Conservation (phyloP, 2,113 vertebrate genomes). For the Periophthalmodon schlosseri region DNA sequence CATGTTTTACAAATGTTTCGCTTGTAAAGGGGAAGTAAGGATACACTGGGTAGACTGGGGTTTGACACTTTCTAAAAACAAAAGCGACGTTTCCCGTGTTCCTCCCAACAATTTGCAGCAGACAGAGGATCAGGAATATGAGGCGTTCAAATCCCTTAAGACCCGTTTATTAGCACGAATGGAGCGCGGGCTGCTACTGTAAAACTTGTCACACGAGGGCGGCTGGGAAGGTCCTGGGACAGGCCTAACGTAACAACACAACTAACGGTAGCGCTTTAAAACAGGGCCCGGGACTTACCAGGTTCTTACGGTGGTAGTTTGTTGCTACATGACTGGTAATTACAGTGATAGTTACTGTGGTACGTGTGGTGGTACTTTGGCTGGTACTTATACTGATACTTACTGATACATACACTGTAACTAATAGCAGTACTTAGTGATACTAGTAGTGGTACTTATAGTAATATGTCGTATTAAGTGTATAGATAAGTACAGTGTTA, state of each 20-base stretch:
- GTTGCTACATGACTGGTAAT: too few relatives aligned
- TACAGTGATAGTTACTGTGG: too few relatives aligned
- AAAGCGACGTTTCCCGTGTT: constrained; percentile 43
- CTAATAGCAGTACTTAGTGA: too few relatives aligned
- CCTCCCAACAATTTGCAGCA: constrained; percentile 29
- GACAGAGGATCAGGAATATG: constrained; percentile 30
- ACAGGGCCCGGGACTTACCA: too few relatives aligned
- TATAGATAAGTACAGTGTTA: too few relatives aligned
- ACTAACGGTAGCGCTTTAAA: too few relatives aligned
- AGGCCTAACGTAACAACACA: not conserved
- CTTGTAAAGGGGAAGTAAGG: constrained; percentile 19
- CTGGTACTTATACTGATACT: too few relatives aligned
- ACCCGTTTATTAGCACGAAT: constrained; percentile 11
- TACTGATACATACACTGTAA: too few relatives aligned
- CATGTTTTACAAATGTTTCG: not conserved
- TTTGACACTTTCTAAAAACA: constrained; percentile 13
- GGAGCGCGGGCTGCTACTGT: constrained; percentile 16
- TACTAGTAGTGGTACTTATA: too few relatives aligned
- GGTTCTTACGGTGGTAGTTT: too few relatives aligned
- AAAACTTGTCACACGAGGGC: constrained; percentile 7
- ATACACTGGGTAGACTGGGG: constrained; percentile 10
- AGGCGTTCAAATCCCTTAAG: constrained; percentile 35
- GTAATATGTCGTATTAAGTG: too few relatives aligned
- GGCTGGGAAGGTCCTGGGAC: not conserved
- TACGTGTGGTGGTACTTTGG: too few relatives aligned